phyloP scores from a whole-genome alignment of 2,888 invertebrate genomes.

The Drosophila aldrichi region DNA sequence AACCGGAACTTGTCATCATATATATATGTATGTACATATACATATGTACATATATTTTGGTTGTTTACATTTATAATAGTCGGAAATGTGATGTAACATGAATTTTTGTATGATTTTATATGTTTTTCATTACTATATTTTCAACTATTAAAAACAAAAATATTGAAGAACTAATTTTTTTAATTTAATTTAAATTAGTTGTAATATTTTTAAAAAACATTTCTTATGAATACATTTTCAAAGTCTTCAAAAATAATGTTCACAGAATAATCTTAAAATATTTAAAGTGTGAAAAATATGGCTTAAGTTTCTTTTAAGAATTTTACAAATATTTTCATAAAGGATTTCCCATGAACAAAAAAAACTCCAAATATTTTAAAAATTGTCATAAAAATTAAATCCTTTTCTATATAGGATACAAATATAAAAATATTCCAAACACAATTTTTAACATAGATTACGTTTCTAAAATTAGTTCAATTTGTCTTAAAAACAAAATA shows the following conservation, averaged over 20 bases:
- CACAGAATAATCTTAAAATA: too few species aligned
- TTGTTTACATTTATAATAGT: not conserved
- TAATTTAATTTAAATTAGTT: not conserved
- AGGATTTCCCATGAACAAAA: not conserved
- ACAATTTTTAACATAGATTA: not conserved
- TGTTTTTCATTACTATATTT: not conserved
- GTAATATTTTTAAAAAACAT: too few species aligned
- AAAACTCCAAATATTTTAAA: not conserved
- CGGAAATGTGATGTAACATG: not conserved
- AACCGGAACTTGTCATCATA: slow-evolving; percentile 40
- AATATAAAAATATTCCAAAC: not conserved
- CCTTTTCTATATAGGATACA: not conserved
- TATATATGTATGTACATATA: not conserved
- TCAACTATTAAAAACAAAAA: not conserved
- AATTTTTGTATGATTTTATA: not conserved
- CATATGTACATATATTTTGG: not conserved
- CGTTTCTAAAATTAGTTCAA: not conserved
- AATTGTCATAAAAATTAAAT: not conserved
- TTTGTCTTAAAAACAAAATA: not conserved
- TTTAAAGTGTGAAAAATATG: too few species aligned
- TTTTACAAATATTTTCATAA: not conserved
- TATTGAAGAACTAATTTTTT: too few species aligned
- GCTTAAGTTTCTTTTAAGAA: too few species aligned
- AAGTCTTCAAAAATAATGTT: not conserved
- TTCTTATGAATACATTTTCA: too few species aligned